Base-by-base conservation (phyloP, 2,113 vertebrate genomes). In the Tachysurus fulvidraco region DNA sequence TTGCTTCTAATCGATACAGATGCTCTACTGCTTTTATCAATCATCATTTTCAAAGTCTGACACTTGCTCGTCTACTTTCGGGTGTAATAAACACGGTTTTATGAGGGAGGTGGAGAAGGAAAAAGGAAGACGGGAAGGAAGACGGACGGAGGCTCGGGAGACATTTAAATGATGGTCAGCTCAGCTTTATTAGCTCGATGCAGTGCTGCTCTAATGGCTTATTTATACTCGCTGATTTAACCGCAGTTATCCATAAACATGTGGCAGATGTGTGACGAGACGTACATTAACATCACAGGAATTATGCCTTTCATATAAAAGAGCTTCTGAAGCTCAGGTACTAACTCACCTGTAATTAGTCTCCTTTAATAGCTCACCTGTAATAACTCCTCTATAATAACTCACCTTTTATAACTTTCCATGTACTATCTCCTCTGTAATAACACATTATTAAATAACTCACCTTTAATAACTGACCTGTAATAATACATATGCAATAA, bases 1-100 rank as follows among this genome's bases (percentile, higher is more conserved):
- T 81, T 81, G 16, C 79, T 52, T 85, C 73, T 88, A 90, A 90
- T 88, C 86, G 77, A 91, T 91, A 88, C 86, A 90, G 86, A 89
- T 91, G 64, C 86, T 88, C 50, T n/a, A 21, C 41, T 64, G 85
- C 64, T 65, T 88, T 79, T 83, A 87, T 90, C 83, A 88, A 78
- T 90, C 87, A 82, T 81, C 44, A 46, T 74, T 88, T 88, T 85
- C 62, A 52, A 80, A 80, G 78, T 54, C 64, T 84, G 88, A 89
- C 81, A 86, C 65, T 74, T 86, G 88, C 88, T 86, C 81, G 76
- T 88, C 85, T 88, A 54, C 87, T 60, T 73, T 50, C 74, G 30
- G 76, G 44, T 79, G 84, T 85, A 84, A 89, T 84, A 73, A 84
- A 86, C 84, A 55, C 60, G 6, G 11, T 79, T 59, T 79, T 64